Conservation (phyloP, 2,113 vertebrate genomes). For the Charina bottae region DNA sequence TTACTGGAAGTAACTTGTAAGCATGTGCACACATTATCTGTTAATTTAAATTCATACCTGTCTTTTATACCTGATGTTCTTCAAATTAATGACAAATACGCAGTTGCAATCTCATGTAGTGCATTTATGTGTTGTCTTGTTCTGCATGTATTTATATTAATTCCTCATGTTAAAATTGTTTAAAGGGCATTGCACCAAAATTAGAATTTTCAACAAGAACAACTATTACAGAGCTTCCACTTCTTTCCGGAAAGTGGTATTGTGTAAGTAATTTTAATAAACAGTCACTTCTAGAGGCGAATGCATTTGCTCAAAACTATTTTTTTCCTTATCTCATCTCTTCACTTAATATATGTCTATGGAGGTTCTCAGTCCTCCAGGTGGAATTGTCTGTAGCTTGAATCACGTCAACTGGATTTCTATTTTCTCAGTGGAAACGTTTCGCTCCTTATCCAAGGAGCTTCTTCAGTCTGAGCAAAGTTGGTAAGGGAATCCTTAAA, state of each 20-base stretch:
- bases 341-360: neutral
- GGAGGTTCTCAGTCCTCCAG: too few species aligned
- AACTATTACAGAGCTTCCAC: conserved; percentile 75
- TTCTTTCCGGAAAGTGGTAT: conserved; percentile 59
- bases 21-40: neutral
- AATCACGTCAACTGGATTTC: too few species aligned
- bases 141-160: conserved; percentile 27
- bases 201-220: conserved; percentile 82
- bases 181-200: conserved; percentile 81
- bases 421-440: too few species aligned
- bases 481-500: too few species aligned
- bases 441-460: too few species aligned
- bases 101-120: neutral
- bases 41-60: neutral
- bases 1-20: conserved; percentile 7
- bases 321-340: neutral
- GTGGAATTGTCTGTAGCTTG: too few species aligned
- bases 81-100: neutral
- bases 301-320: neutral
- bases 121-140: neutral
- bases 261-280: conserved; percentile 59
- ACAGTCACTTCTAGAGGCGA: neutral
- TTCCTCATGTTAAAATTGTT: conserved; percentile 35
- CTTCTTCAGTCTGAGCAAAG: too few species aligned
- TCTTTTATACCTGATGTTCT: neutral